These are phyloP conservation scores for Eriocheir sinensis DNA, from an alignment of 1,140 invertebrate genomes.

Conservation along the genomic window DNA sequence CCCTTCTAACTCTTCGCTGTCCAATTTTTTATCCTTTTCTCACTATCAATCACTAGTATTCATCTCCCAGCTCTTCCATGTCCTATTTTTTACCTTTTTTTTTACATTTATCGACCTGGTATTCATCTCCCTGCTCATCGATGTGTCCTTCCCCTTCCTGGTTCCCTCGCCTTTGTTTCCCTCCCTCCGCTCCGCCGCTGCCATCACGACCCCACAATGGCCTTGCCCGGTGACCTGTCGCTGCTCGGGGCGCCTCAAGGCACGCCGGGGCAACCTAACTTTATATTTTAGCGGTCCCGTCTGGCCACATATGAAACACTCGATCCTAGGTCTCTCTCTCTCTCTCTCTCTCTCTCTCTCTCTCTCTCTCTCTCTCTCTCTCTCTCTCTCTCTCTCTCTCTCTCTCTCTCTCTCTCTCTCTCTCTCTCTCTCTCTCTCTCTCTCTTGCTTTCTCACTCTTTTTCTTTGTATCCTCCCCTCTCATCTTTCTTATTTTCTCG, in stretches of 20 bases:
- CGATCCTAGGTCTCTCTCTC: neutral
- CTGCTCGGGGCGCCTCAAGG: too few relatives aligned
- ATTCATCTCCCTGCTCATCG: neutral
- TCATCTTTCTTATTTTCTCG: neutral
- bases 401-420: conserved; percentile 4
- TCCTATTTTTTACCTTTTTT: neutral
- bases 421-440: conserved; percentile 22
- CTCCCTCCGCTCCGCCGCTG: neutral
- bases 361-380: neutral
- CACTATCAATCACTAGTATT: too few relatives aligned
- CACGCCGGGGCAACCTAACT: too few relatives aligned
- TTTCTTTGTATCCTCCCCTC: neutral
- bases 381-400: neutral
- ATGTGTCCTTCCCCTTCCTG: too few relatives aligned
- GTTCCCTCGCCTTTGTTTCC: neutral
- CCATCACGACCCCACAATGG: too few relatives aligned
- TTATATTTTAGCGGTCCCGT: too few relatives aligned
- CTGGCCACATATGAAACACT: too few relatives aligned
- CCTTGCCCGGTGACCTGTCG: too few relatives aligned
- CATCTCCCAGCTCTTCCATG: too few relatives aligned
- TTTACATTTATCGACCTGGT: neutral
- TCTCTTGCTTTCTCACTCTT: neutral
- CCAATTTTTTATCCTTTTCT: too few relatives aligned
- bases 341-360: conserved; percentile 8
- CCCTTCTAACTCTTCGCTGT: too few relatives aligned